phyloP scores from a whole-genome alignment of 2,797 vertebrate genomes.

The Anableps anableps region DNA sequence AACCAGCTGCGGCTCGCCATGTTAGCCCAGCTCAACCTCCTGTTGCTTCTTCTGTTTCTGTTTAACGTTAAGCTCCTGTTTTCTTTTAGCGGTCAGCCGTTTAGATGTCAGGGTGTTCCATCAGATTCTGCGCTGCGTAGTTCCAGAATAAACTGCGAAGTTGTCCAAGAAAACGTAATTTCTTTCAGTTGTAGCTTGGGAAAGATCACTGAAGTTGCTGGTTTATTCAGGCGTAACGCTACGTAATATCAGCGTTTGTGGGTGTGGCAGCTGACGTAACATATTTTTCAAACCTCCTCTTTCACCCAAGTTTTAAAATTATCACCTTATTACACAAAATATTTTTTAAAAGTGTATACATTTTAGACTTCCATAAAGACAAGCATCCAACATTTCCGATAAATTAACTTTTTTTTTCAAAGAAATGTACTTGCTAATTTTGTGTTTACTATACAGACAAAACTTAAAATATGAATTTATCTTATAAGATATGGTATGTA shows the following conservation, averaged over 20 bases:
- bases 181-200: conserved; percentile 23
- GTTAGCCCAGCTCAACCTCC: conserved; percentile 58
- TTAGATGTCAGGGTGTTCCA: not conserved
- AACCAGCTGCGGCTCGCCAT: conserved; percentile 66
- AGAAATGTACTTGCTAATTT: not conserved
- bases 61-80: not conserved
- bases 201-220: conserved; percentile 62
- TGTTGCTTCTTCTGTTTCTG: conserved; percentile 54
- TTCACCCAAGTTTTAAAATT: not conserved
- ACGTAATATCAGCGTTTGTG: conserved; percentile 34
- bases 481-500: not conserved
- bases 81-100: accelerated
- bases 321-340: not conserved
- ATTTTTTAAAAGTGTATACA: not conserved
- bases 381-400: not conserved
- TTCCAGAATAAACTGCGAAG: accelerated
- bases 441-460: no score
- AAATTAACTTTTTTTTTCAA: not conserved
- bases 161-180: not conserved
- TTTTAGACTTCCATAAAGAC: not conserved
- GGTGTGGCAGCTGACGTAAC: conserved; percentile 48
- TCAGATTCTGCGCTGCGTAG: accelerated
- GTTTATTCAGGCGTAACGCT: conserved; percentile 32
- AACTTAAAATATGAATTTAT: not conserved
- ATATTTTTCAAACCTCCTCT: not conserved